Evolutionary conservation across 2,888 invertebrate species (phyloP), one percentile per base, ranked within the genome.

Genomic region (Machimus rusticus): DNA sequence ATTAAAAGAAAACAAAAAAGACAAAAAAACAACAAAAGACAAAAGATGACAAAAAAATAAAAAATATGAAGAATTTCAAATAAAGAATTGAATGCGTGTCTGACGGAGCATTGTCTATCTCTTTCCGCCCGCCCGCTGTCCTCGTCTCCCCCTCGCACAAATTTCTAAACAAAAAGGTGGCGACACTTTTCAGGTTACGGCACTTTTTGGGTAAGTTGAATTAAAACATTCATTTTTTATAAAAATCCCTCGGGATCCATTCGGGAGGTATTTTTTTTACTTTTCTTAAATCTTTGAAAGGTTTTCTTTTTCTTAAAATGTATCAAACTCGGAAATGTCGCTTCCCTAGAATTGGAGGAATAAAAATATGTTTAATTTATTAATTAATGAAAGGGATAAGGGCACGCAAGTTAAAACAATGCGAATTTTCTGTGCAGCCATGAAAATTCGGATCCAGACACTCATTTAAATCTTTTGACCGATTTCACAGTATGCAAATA

Each of bases 371-470:
- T 55, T 66, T 86, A 34, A 4, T 34, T 34, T 34, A 34, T 39
- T 2, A 9, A 12, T 39, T 39, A 39, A 39, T 39, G 12, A 39
- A 12, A 39, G n/a, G n/a, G n/a, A n/a, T n/a, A n/a, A n/a, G n/a
- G n/a, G n/a, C n/a, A 2, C 95, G 95, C 5, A 98, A 93, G 91
- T 99, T 98, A 92, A 98, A 97, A 91, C 98, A 99, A 66, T 96
- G 95, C 0, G 98, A 96, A 90, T 97, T 95, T 86, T 95, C 94
- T 0, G 97, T 97, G 90, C 98, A 99, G 91, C 98, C 98, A 91
- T 98, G 96, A 93, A 95, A 96, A 90, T 96, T 95, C 0, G 94
- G 93, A 90, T 95, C 94, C 0, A 93, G 91, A 90, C 98, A 99
- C 91, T 99, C 98, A 91, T 98, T 96, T 91, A 98, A 98, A 93